phyloP scores from a whole-genome alignment of 2,113 vertebrate species.

The Indri indri region DNA sequence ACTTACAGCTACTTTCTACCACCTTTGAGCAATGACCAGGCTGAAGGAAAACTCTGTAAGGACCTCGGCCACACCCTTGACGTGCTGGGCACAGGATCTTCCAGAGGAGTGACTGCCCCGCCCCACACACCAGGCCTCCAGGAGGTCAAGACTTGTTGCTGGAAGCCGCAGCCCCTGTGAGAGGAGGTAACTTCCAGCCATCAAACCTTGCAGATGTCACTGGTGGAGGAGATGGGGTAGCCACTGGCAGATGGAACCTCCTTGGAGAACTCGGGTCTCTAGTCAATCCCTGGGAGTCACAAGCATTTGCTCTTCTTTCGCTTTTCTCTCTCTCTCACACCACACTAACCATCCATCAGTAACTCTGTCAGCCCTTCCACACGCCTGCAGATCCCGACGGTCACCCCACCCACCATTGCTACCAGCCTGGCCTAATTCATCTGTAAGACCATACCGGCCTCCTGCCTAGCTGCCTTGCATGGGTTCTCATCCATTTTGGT shows the following conservation, averaged over 20 bases:
- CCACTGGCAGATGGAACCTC: too few species aligned
- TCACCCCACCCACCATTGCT: fast-evolving
- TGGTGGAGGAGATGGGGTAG: background rate
- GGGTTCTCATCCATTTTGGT: background rate
- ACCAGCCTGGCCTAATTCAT: fast-evolving
- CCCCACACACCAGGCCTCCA: fast-evolving
- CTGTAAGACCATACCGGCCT: fast-evolving
- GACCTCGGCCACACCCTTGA: background rate
- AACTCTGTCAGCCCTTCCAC: too few species aligned
- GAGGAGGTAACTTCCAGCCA: background rate
- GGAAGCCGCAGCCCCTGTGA: background rate
- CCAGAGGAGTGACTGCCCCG: background rate
- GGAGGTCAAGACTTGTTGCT: background rate
- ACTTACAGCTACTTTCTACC: fast-evolving
- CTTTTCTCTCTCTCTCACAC: background rate
- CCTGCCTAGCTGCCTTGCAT: background rate
- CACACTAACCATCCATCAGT: fast-evolving
- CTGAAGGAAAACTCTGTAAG: background rate
- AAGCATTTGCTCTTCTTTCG: background rate
- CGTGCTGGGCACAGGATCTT: background rate
- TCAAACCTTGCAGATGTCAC: background rate
- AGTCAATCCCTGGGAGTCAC: background rate
- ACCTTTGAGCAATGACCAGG: background rate
- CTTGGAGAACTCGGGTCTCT: background rate
- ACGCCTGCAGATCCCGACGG: fast-evolving